Conservation (phyloP, 2,888 invertebrate species). For the Hydriomena furcata region DNA sequence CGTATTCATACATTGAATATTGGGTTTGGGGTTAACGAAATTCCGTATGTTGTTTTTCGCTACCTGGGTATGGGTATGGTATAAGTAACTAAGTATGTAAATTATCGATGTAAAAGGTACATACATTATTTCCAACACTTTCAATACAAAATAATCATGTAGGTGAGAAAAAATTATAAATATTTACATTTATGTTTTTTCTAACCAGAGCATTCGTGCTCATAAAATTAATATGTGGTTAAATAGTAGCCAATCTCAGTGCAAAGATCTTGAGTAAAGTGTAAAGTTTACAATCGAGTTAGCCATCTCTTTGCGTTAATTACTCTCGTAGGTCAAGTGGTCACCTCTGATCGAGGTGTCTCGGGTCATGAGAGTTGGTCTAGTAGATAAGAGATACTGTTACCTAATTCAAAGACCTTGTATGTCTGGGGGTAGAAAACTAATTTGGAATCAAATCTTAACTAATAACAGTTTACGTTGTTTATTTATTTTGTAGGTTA, state of each 20-base stretch:
- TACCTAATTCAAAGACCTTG: neutral
- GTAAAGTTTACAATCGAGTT: slow-evolving; percentile 19
- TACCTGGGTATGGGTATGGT: neutral
- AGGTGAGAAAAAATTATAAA: too few relatives aligned
- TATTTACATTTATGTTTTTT: neutral
- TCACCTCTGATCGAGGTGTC: slow-evolving; percentile 23
- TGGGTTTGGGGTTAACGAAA: slow-evolving; percentile 35
- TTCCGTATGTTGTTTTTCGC: slow-evolving; percentile 26
- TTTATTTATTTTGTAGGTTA: too few relatives aligned
- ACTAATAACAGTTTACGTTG: too few relatives aligned
- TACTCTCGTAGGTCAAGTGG: slow-evolving; percentile 25
- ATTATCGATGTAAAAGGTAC: too few relatives aligned
- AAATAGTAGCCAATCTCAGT: slow-evolving; percentile 15
- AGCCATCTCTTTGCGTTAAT: slow-evolving; percentile 30
- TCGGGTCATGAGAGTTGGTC: slow-evolving; percentile 26
- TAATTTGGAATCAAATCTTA: neutral
- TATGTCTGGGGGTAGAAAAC: neutral
- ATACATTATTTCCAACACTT: too few relatives aligned
- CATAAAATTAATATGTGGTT: neutral
- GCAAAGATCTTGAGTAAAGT: slow-evolving; percentile 21
- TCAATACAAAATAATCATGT: too few relatives aligned
- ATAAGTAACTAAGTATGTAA: too few relatives aligned
- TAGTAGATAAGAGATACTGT: slow-evolving; percentile 5
- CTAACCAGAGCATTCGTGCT: too few relatives aligned
- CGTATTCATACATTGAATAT: slow-evolving; percentile 37